phyloP scores from a whole-genome alignment of 2,113 vertebrate genomes.

The Sander vitreus region DNA sequence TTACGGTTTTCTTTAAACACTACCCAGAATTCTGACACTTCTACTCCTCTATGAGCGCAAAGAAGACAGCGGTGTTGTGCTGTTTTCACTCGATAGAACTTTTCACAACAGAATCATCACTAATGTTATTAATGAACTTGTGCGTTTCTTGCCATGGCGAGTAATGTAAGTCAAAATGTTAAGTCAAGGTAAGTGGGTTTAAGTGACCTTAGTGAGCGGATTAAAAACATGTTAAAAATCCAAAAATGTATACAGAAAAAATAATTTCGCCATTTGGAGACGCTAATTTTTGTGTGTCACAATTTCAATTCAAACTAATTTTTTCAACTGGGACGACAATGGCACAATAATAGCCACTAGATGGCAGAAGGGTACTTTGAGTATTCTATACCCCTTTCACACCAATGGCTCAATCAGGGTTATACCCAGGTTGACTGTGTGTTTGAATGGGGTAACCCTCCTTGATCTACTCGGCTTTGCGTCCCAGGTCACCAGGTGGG shows the following conservation, averaged over 20 bases:
- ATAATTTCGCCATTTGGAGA: not conserved
- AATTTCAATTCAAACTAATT: too few species aligned
- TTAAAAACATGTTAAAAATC: not conserved
- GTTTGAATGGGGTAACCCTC: too few species aligned
- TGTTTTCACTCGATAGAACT: not conserved
- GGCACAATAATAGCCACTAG: too few species aligned
- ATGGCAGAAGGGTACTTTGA: too few species aligned
- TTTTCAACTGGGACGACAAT: too few species aligned
- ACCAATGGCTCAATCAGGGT: too few species aligned
- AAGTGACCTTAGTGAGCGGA: not conserved
- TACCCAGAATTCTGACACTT: too few species aligned
- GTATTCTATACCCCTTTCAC: too few species aligned
- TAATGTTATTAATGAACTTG: not conserved
- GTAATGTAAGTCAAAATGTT: not conserved
- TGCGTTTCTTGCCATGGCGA: not conserved
- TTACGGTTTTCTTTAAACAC: not conserved
- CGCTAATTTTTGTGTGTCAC: not conserved
- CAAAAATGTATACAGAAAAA: not conserved
- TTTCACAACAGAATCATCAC: not conserved
- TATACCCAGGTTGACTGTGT: too few species aligned
- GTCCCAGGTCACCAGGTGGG: too few species aligned
- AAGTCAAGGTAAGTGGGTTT: not conserved
- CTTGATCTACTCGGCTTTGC: too few species aligned
- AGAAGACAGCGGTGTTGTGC: not conserved
- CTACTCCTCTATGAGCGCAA: not conserved